These are phyloP conservation scores for Lasioglossum zephyrum DNA, from an alignment of 2,888 invertebrate species.

Conservation along the genomic window DNA sequence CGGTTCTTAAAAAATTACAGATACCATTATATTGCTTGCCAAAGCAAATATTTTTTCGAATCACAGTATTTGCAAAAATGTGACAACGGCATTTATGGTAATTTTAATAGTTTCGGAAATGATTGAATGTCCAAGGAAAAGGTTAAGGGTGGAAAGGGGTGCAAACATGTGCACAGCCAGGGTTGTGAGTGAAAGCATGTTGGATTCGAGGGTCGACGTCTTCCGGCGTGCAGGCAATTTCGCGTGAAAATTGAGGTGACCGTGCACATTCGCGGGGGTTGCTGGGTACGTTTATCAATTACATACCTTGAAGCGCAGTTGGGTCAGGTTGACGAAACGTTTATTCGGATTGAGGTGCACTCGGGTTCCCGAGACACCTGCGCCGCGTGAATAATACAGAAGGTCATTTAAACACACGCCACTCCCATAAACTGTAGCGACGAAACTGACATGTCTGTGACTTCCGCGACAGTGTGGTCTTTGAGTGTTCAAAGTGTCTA, in stretches of 20 bases:
- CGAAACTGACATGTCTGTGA: not conserved
- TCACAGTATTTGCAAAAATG: not conserved
- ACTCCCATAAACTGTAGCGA: not conserved
- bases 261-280: conserved; percentile 17
- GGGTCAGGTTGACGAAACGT: conserved; percentile 57
- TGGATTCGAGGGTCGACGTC: not conserved
- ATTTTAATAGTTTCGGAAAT: not conserved
- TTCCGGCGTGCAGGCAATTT: not conserved
- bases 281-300: conserved; percentile 48
- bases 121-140: not conserved
- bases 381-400: conserved; percentile 39
- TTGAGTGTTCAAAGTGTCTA: not conserved
- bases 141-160: not conserved
- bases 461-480: not conserved
- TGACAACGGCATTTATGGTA: not conserved
- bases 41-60: too few species aligned
- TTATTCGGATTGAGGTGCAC: conserved; percentile 32
- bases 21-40: too few species aligned
- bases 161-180: not conserved
- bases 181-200: too few species aligned
- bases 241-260: not conserved
- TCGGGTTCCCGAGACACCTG: conserved; percentile 32
- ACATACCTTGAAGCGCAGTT: conserved; percentile 36
- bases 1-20: too few species aligned
- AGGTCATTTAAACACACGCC: conserved; percentile 8